Conservation (phyloP, 2,797 vertebrate genomes). For the Scolopax rusticola region DNA sequence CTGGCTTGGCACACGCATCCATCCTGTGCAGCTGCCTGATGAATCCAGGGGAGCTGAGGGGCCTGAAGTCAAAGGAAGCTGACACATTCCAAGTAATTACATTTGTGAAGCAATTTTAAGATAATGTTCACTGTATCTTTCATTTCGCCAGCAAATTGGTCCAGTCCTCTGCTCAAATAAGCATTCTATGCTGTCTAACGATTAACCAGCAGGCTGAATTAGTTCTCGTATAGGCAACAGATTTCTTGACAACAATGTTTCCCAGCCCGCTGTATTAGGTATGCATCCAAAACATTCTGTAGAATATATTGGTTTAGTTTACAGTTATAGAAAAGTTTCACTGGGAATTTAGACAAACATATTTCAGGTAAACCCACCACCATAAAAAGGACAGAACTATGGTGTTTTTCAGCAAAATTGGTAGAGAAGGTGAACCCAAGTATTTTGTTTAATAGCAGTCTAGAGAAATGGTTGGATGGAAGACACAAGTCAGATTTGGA, state of each 20-base stretch:
- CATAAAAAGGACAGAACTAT: not conserved
- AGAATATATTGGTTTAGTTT: not conserved
- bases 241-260: not conserved
- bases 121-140: not conserved
- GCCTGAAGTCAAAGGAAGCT: not conserved
- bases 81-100: not conserved
- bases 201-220: not conserved
- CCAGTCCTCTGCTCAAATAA: not conserved
- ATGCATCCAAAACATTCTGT: not conserved
- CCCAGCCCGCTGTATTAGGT: not conserved
- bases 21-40: not conserved
- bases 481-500: not conserved
- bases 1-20: accelerated
- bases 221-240: not conserved
- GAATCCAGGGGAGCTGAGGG: not conserved
- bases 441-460: not conserved
- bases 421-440: not conserved
- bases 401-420: not conserved
- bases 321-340: not conserved
- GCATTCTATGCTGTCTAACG: not conserved
- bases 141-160: not conserved
- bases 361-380: not conserved
- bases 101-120: not conserved
- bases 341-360: not conserved
- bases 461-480: not conserved